Evolutionary conservation across 2,888 invertebrate species (phyloP).

Genomic region (Chaitophorus viminalis): DNA sequence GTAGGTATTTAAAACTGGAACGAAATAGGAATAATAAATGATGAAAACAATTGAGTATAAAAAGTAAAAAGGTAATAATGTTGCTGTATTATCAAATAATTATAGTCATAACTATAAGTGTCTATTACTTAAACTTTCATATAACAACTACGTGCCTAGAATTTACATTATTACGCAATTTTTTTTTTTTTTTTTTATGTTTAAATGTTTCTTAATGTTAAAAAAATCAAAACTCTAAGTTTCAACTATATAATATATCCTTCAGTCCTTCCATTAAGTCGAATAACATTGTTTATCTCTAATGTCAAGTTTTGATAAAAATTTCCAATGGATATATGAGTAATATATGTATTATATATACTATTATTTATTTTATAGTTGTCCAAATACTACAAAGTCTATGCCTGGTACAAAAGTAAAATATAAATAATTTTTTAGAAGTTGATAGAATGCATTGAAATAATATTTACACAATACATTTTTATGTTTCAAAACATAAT

Average conservation of each 20-base stretch:
- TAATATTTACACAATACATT: background rate
- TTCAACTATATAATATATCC: slow-evolving; percentile 19
- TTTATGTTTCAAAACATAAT: background rate
- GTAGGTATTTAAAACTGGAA: too few species aligned
- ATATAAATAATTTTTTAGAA: background rate
- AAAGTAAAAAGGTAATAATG: too few species aligned
- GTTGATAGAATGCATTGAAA: background rate
- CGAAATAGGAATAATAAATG: too few species aligned
- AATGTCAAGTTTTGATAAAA: slow-evolving; percentile 18
- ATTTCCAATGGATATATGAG: background rate
- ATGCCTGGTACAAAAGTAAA: background rate
- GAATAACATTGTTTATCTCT: slow-evolving; percentile 18
- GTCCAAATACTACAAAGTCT: background rate
- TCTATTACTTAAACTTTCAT: slow-evolving; percentile 56
- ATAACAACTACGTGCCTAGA: slow-evolving; percentile 15
- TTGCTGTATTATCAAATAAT: too few species aligned
- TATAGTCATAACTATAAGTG: too few species aligned
- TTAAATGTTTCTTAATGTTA: slow-evolving; percentile 47
- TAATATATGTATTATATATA: too few species aligned
- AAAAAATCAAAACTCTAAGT: slow-evolving; percentile 10
- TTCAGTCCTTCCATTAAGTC: slow-evolving; percentile 14
- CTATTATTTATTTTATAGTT: too few species aligned
- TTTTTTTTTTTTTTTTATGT: slow-evolving; percentile 2
- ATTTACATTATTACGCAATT: slow-evolving; percentile 29
- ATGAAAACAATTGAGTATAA: too few species aligned